Conservation (phyloP, 2,113 vertebrate genomes). For the Etheostoma cragini region DNA sequence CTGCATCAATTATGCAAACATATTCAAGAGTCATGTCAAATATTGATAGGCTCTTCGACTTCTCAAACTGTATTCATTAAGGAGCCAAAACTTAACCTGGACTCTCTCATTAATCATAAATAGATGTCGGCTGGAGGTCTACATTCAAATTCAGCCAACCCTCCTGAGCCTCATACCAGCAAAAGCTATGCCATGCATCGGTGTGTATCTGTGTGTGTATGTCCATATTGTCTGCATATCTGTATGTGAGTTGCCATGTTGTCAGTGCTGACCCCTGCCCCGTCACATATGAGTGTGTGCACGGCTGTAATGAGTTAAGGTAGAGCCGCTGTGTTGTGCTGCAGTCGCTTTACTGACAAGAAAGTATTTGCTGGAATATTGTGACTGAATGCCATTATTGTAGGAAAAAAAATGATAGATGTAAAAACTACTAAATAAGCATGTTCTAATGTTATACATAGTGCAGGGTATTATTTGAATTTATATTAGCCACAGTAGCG, state of each 20-base stretch:
- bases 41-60: conserved; percentile 79
- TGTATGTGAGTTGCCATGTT: conserved; percentile 22
- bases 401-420: background rate
- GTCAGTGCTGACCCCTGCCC: conserved; percentile 41
- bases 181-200: background rate
- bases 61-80: conserved; percentile 75
- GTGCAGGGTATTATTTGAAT: background rate
- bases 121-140: conserved; percentile 77
- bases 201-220: conserved; percentile 16
- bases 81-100: conserved; percentile 72
- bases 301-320: background rate
- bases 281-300: background rate
- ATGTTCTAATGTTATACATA: background rate
- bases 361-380: background rate
- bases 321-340: background rate
- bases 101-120: conserved; percentile 79
- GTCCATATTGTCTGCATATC: conserved; percentile 32
- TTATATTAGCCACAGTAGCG: background rate
- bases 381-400: background rate
- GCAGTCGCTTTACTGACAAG: background rate
- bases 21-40: conserved; percentile 79
- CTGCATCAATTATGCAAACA: conserved; percentile 81
- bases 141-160: conserved; percentile 67
- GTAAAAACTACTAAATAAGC: background rate
- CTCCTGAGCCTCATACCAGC: background rate